Evolutionary conservation across 2,888 invertebrate species (phyloP).

Genomic region (Adelognathus sp.): DNA sequence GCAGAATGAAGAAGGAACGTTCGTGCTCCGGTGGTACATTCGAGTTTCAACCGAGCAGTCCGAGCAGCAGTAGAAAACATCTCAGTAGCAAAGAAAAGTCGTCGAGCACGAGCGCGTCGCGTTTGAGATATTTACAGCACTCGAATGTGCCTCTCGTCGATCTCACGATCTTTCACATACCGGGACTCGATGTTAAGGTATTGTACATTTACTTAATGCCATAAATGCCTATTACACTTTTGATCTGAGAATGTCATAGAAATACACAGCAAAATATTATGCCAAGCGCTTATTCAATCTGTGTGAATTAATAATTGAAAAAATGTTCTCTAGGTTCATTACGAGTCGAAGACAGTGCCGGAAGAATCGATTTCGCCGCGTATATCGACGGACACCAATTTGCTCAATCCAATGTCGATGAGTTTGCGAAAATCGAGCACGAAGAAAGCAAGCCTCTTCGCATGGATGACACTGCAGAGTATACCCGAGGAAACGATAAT

Average conservation of each 20-base stretch:
- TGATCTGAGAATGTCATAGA: background rate
- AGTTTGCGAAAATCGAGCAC: constrained; percentile 84
- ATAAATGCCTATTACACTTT: background rate
- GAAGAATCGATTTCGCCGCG: constrained; percentile 84
- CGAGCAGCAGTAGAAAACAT: constrained; percentile 82
- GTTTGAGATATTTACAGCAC: constrained; percentile 79
- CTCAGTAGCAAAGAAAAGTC: constrained; percentile 78
- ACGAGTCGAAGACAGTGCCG: constrained; percentile 89
- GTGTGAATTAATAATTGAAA: background rate
- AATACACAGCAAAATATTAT: too few relatives aligned
- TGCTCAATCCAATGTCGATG: constrained; percentile 72
- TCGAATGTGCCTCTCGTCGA: constrained; percentile 85
- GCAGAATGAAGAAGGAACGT: constrained; percentile 88
- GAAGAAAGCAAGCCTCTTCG: constrained; percentile 95
- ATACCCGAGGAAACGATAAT: constrained; percentile 99
- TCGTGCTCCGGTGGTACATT: constrained; percentile 86
- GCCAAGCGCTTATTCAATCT: too few relatives aligned
- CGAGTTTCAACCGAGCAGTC: constrained; percentile 83
- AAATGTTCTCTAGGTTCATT: constrained; percentile 84
- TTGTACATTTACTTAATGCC: too few relatives aligned
- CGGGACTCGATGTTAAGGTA: constrained; percentile 94
- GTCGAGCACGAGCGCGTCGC: constrained; percentile 76
- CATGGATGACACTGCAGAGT: constrained; percentile 98
- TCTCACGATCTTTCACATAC: constrained; percentile 94
- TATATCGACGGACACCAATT: constrained; percentile 75